Evolutionary conservation across 1,140 invertebrate species (phyloP), one percentile per base, ranked within the genome.

Genomic region (Micrasema minimum): DNA sequence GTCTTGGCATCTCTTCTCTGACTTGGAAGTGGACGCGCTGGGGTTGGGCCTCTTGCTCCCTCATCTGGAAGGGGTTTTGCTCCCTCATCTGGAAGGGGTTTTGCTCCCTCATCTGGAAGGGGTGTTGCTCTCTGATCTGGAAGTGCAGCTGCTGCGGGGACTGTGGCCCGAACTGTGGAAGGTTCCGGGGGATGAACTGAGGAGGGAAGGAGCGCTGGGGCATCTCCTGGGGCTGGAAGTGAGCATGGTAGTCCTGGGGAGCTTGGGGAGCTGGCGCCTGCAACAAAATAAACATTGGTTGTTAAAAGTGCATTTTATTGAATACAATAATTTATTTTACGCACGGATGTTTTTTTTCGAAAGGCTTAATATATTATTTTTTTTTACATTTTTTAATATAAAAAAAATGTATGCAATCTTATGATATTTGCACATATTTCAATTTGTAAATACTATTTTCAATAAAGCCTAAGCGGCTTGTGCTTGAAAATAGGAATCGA

Each of bases 211-310:
- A 46, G 41, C 55, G 66, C 41, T 70, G 72, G 12, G 43, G 55
- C 48, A 35, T 55, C 48, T 71, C 67, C 16, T 61, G 65, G 14
- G 37, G 51, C 12, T 59, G 70, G 43, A 38, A 43, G 22, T 75
- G 59, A 31, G 26, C 26, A 4, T 31, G 26, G 53, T 65, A 75
- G 18, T 67, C 59, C 23, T 62, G 73, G 4, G 69, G 41, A 35
- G 53, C 38, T 59, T 75, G 74, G 22, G 74, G 74, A 16, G 74
- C 74, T 14, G 69, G 74, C 5, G 70, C 69, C 69, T 72, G 53
- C 26, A 71, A 74, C 20, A 57, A 66, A 66, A 35, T 7, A 31
- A 31, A 31, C n/a, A n/a, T n/a, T n/a, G n/a, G n/a, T n/a, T n/a
- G n/a, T n/a, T n/a, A n/a, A n/a, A n/a, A n/a, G n/a, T n/a, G n/a